Conservation (phyloP, 2,113 vertebrate genomes). For the Heterotis niloticus region DNA sequence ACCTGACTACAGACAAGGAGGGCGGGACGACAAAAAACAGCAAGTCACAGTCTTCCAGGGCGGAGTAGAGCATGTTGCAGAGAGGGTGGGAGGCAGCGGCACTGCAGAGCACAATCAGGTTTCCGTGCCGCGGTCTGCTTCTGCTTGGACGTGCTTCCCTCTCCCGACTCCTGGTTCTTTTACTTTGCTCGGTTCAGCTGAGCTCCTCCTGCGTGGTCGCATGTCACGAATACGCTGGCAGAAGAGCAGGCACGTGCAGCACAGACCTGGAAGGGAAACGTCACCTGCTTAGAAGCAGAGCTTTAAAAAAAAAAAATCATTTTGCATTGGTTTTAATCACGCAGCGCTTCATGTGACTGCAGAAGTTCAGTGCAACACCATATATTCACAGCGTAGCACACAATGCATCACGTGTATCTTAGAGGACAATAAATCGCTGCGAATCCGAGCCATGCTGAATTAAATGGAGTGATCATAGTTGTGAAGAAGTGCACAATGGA, state of each 20-base stretch:
- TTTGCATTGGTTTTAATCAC: too few species aligned
- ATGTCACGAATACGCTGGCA: background rate
- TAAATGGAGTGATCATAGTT: too few species aligned
- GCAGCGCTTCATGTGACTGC: background rate
- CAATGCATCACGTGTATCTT: too few species aligned
- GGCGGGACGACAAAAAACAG: background rate
- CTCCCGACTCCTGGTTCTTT: background rate
- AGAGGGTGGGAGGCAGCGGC: background rate
- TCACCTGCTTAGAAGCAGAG: background rate
- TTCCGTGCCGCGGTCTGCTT: background rate
- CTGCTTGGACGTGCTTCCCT: background rate
- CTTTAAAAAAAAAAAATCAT: too few species aligned
- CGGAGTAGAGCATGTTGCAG: slow-evolving; percentile 1
- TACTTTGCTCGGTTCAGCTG: background rate
- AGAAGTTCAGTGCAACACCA: background rate
- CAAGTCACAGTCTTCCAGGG: background rate
- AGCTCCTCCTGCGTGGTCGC: background rate
- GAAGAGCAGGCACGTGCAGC: background rate
- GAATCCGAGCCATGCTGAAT: too few species aligned
- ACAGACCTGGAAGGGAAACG: background rate
- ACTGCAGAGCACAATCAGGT: background rate
- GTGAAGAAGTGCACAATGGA: too few species aligned
- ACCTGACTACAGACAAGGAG: slow-evolving; percentile 19
- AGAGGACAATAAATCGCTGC: too few species aligned
- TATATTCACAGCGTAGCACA: too few species aligned